Evolutionary conservation across 2,113 vertebrate genomes (phyloP).

Genomic region (Puma concolor): DNA sequence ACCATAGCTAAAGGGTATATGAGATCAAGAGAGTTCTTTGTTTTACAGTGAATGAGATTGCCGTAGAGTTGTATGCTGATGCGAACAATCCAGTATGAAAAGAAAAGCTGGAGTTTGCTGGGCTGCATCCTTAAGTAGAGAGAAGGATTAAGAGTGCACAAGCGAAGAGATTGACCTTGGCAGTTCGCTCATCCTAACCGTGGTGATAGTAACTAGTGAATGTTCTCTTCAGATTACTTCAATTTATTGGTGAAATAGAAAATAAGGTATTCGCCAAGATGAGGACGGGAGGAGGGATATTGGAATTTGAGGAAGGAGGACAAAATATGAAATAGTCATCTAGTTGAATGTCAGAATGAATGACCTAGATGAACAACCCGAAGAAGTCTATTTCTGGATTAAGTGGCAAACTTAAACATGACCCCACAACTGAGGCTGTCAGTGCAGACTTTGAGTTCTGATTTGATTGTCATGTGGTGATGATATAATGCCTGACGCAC

Average conservation of each 20-base stretch:
- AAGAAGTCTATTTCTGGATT: not conserved
- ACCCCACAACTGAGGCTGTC: constrained; percentile 1
- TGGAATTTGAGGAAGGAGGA: not conserved
- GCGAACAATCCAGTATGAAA: not conserved
- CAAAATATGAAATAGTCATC: not conserved
- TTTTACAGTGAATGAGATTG: not conserved
- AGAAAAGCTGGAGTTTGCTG: not conserved
- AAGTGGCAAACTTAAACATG: constrained; percentile 19
- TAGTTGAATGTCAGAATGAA: constrained; percentile 1
- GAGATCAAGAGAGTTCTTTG: not conserved
- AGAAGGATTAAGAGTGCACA: not conserved
- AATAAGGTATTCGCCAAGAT: not conserved
- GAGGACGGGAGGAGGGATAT: not conserved
- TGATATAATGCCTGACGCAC: not conserved
- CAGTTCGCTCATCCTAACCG: not conserved
- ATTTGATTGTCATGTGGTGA: constrained; percentile 1
- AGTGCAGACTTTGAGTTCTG: constrained; percentile 6
- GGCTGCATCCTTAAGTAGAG: not conserved
- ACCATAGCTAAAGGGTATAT: not conserved
- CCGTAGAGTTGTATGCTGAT: not conserved
- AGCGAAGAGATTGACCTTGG: not conserved
- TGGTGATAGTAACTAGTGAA: not conserved
- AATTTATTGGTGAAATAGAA: not conserved
- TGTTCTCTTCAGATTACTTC: not conserved
- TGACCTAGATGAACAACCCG: not conserved